phyloP scores from a whole-genome alignment of 2,888 invertebrate species.

The Drosophila flavopinicola region DNA sequence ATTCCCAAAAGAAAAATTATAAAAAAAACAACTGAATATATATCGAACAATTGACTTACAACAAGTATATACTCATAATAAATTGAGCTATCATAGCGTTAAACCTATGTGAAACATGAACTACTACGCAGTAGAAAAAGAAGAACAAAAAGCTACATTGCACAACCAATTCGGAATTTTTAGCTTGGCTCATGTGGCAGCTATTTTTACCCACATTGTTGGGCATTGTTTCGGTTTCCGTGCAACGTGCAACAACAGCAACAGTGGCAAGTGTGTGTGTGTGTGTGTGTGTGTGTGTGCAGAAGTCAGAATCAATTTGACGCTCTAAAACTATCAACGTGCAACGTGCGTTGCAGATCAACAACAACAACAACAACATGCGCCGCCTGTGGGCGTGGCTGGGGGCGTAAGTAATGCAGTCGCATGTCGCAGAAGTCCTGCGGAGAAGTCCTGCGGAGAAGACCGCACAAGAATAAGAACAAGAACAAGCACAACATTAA shows the following conservation, averaged over 20 bases:
- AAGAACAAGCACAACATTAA: background rate
- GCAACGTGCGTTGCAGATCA: slow-evolving; percentile 46
- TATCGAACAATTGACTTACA: too few relatives aligned
- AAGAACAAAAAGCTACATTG: background rate
- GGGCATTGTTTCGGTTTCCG: slow-evolving; percentile 21
- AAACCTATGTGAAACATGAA: too few relatives aligned
- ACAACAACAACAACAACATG: slow-evolving; percentile 37
- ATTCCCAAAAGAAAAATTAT: too few relatives aligned
- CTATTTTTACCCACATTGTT: slow-evolving; percentile 5
- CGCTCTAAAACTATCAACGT: slow-evolving; percentile 21
- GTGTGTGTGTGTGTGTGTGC: slow-evolving; percentile 13
- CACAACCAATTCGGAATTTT: slow-evolving; percentile 13
- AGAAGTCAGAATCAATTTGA: slow-evolving; percentile 30
- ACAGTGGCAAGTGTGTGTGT: slow-evolving; percentile 27
- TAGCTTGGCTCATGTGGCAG: slow-evolving; percentile 2
- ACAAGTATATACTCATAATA: too few relatives aligned
- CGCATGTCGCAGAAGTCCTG: slow-evolving; percentile 37
- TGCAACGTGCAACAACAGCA: slow-evolving; percentile 41
- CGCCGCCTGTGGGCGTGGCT: slow-evolving; percentile 19
- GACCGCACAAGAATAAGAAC: too few relatives aligned
- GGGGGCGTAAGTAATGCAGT: slow-evolving; percentile 58
- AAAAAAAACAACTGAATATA: too few relatives aligned
- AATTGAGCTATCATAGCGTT: too few relatives aligned
- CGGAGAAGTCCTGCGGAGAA: slow-evolving; percentile 1
- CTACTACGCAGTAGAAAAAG: too few relatives aligned